Base-by-base conservation (phyloP, 2,888 invertebrate genomes). In the Calameuta pallipes region DNA sequence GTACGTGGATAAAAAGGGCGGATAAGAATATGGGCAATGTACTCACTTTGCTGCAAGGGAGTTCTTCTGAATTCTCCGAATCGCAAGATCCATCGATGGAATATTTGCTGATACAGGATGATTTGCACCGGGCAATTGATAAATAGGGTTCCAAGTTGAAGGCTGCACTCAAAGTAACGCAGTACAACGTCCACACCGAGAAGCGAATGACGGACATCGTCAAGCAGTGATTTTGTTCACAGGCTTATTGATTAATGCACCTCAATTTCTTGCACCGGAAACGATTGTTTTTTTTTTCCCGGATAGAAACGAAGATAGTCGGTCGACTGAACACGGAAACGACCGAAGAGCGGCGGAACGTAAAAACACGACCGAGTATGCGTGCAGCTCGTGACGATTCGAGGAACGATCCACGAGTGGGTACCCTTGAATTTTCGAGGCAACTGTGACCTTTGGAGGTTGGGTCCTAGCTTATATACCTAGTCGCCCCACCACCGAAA, bases 401-500 rank as follows among this genome's bases (percentile, higher is more conserved):
- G 56, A 56, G 56, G 56, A 56, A 56, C 56, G 56, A 56, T 56
- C 56, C 56, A 56, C 56, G 56, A 23, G 56, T 23, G 37, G 23
- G 71, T 34, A 71, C 83, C 83, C 84, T 83, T 81, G 84, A 85
- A 85, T 85, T 85, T 85, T 85, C 84, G 84, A 85, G 82, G 87
- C 87, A 88, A 91, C 91, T 90, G 89, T 89, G 90, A 87, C 90
- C 89, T 89, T 87, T 85, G 83, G 83, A 79, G 86, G 86, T 83
- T 80, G 85, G 86, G 82, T 81, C 84, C 86, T 87, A 85, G 85
- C 87, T 90, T 90, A 88, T 91, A 89, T 90, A 91, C 84, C 87
- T 80, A 83, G 80, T 82, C 79, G 88, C 78, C 89, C 87, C 87
- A 85, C 88, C 85, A 83, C 76, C 75, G 76, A 78, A 33, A 41